These are phyloP conservation scores for Pristionchus fissidentatus DNA, from an alignment of 2,888 invertebrate species.

Conservation along the genomic window DNA sequence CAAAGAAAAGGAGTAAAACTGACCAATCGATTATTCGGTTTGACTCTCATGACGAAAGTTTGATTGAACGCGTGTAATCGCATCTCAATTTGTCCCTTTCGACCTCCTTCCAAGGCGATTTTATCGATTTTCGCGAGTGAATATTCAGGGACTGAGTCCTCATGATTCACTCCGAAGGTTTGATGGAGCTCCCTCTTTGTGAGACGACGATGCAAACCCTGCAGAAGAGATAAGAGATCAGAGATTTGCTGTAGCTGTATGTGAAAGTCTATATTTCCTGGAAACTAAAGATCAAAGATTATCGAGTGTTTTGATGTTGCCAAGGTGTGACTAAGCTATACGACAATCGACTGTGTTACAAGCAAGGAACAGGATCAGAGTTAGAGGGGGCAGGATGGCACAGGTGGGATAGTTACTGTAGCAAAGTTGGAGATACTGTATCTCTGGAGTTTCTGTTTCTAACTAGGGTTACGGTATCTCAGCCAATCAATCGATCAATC, in stretches of 20 bases:
- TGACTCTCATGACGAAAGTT: conserved; percentile 66
- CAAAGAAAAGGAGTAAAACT: conserved; percentile 49
- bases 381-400: conserved; percentile 30
- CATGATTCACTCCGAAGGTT: conserved; percentile 71
- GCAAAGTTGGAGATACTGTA: too few species aligned
- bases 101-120: not conserved
- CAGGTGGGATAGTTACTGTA: too few species aligned
- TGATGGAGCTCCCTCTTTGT: conserved; percentile 67
- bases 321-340: conserved; percentile 40
- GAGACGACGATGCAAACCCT: conserved; percentile 69
- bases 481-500: too few species aligned
- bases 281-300: not conserved
- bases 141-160: conserved; percentile 62
- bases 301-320: not conserved
- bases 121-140: conserved; percentile 54
- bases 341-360: conserved; percentile 15
- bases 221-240: conserved; percentile 50
- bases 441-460: too few species aligned
- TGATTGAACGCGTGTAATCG: conserved; percentile 70
- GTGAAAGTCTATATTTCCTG: not conserved
- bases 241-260: not conserved
- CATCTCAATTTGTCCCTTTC: conserved; percentile 50
- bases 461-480: too few species aligned
- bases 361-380: conserved; percentile 46
- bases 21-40: conserved; percentile 65